A percentile compares a stretch with the other conserved stretches of the same genome.
phyloP scores from a whole-genome alignment of 2,888 invertebrate species.

The Drosophila greeni region DNA sequence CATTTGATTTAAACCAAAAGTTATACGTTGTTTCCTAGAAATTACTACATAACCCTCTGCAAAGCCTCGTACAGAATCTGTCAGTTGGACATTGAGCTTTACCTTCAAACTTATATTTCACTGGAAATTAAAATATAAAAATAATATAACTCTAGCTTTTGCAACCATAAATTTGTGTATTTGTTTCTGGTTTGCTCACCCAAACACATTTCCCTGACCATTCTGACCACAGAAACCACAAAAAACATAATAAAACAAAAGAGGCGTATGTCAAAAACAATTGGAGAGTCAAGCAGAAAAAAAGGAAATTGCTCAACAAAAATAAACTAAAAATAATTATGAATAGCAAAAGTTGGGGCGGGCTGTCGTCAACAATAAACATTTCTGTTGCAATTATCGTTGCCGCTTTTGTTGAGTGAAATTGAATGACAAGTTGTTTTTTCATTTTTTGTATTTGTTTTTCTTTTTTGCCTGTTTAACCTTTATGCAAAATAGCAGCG shows the following conservation, averaged over 20 bases:
- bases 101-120: neutral
- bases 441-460: neutral
- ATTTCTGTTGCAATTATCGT: constrained; percentile 15
- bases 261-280: constrained; percentile 30
- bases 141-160: constrained; percentile 8
- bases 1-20: neutral
- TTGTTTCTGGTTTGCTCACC: constrained; percentile 23
- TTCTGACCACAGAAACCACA: constrained; percentile 59
- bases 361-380: constrained; percentile 24
- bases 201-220: constrained; percentile 15
- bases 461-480: constrained; percentile 19
- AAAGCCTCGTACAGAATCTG: neutral
- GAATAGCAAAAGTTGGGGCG: constrained; percentile 46
- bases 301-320: constrained; percentile 20
- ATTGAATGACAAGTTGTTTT: constrained; percentile 49
- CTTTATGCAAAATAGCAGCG: constrained; percentile 32
- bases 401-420: constrained; percentile 32
- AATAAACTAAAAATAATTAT: constrained; percentile 62
- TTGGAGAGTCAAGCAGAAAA: neutral
- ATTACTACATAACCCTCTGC: neutral
- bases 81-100: neutral
- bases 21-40: neutral
- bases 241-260: constrained; percentile 31
- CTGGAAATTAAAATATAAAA: constrained; percentile 9
- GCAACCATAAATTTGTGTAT: neutral